Evolutionary conservation across 2,113 vertebrate genomes (phyloP).

Genomic region (Alces alces): DNA sequence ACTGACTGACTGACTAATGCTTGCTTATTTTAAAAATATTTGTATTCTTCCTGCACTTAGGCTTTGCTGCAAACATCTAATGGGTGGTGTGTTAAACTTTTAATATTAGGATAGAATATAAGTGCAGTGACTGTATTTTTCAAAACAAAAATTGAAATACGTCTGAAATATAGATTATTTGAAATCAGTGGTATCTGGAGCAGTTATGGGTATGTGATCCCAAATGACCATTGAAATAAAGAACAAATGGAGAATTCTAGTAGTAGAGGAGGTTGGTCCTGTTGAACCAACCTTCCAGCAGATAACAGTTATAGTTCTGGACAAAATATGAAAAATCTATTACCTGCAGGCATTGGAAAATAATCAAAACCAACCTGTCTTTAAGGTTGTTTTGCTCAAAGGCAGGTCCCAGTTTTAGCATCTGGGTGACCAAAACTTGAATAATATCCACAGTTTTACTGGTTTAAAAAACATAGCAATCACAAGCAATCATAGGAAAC

Average conservation of each 20-base stretch:
- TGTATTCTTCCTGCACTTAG: neutral
- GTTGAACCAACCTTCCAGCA: neutral
- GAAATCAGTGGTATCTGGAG: neutral
- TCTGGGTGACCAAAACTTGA: neutral
- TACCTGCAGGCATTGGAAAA: neutral
- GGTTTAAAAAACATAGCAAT: neutral
- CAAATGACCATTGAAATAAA: neutral
- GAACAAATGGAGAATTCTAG: neutral
- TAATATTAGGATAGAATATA: constrained; percentile 3
- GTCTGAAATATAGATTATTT: neutral
- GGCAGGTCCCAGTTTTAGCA: neutral
- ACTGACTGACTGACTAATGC: neutral
- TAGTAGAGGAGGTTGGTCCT: neutral
- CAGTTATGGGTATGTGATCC: neutral
- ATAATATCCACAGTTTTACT: neutral
- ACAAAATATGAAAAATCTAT: neutral
- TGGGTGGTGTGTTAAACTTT: neutral
- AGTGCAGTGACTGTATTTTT: neutral
- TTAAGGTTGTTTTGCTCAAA: neutral
- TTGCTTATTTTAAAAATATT: neutral
- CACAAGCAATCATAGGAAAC: neutral
- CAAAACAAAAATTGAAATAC: neutral
- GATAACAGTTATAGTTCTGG: neutral
- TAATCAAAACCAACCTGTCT: neutral
- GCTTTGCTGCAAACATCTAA: neutral